Percentiles rank a stretch among this genome's conserved stretches.
These are phyloP conservation scores for Dendrocincla tyrannina DNA, from an alignment of 2,797 vertebrate species.

Conservation along the genomic window DNA sequence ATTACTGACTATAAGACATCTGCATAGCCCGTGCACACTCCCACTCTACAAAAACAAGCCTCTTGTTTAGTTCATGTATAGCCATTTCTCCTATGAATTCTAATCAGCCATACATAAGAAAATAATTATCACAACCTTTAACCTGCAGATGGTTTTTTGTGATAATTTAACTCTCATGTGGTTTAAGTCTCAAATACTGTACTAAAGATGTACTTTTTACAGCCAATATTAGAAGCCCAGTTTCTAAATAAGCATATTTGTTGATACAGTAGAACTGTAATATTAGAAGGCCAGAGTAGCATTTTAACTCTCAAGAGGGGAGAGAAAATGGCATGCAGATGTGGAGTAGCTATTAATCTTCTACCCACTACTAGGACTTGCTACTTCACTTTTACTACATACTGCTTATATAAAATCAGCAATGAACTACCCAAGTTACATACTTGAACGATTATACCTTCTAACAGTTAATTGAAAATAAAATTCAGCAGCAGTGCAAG, in stretches of 20 bases:
- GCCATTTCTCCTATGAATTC: neutral
- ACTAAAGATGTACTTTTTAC: neutral
- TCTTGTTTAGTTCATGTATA: neutral
- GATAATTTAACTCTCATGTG: neutral
- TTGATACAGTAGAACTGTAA: neutral
- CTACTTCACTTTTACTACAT: neutral
- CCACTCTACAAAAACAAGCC: neutral
- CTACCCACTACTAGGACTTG: neutral
- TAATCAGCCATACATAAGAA: neutral
- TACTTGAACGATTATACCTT: neutral
- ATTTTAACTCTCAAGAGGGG: neutral
- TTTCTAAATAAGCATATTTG: neutral
- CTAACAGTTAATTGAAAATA: neutral
- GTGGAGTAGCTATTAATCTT: neutral
- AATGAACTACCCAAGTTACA: rapidly evolving
- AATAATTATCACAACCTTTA: neutral
- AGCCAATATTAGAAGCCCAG: neutral
- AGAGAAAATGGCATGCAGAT: neutral
- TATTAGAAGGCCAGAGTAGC: neutral
- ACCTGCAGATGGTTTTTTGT: neutral
- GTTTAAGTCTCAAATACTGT: neutral
- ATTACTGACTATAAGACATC: neutral
- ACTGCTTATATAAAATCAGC: neutral
- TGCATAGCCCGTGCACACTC: neutral
- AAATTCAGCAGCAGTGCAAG: neutral